These are phyloP conservation scores for Potamilus streckersoni DNA, from an alignment of 1,140 invertebrate species.

Conservation along the genomic window DNA sequence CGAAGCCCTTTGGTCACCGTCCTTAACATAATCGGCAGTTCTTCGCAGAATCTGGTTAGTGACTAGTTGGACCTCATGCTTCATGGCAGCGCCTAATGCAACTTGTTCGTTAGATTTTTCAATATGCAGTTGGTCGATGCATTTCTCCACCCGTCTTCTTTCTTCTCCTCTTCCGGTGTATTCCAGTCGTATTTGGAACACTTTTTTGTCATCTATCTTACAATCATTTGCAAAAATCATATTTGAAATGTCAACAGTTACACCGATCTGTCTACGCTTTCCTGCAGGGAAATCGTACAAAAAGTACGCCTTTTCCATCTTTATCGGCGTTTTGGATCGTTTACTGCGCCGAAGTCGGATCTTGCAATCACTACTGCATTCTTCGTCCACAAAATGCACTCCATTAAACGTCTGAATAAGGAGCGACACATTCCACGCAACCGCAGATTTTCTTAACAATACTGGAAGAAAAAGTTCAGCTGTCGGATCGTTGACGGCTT, in stretches of 20 bases:
- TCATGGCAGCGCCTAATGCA: slow-evolving; percentile 30
- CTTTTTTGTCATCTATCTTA: slow-evolving; percentile 24
- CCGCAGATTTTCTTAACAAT: slow-evolving; percentile 48
- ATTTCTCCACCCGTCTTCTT: slow-evolving; percentile 22
- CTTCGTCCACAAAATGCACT: slow-evolving; percentile 29
- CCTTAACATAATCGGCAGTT: slow-evolving; percentile 35
- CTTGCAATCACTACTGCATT: slow-evolving; percentile 46
- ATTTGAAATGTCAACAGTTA: slow-evolving; percentile 26
- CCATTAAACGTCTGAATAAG: slow-evolving; percentile 34
- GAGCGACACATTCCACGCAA: slow-evolving; percentile 52
- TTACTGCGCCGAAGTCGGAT: slow-evolving; percentile 25
- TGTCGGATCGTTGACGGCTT: slow-evolving; percentile 35
- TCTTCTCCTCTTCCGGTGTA: slow-evolving; percentile 40
- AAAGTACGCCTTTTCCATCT: slow-evolving; percentile 37
- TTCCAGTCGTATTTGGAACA: slow-evolving; percentile 36
- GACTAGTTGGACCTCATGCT: slow-evolving; percentile 38
- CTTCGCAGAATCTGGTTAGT: slow-evolving; percentile 29
- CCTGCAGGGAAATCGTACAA: slow-evolving; percentile 49
- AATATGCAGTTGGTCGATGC: slow-evolving; percentile 35
- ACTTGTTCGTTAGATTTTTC: slow-evolving; percentile 9
- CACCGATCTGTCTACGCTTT: slow-evolving; percentile 38
- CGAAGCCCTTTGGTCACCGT: slow-evolving; percentile 24
- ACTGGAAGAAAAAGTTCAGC: slow-evolving; percentile 52
- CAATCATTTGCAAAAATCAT: background rate
- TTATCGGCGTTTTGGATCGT: background rate